Conservation (phyloP, 2,888 invertebrate genomes). For the Stenurella melanura region DNA sequence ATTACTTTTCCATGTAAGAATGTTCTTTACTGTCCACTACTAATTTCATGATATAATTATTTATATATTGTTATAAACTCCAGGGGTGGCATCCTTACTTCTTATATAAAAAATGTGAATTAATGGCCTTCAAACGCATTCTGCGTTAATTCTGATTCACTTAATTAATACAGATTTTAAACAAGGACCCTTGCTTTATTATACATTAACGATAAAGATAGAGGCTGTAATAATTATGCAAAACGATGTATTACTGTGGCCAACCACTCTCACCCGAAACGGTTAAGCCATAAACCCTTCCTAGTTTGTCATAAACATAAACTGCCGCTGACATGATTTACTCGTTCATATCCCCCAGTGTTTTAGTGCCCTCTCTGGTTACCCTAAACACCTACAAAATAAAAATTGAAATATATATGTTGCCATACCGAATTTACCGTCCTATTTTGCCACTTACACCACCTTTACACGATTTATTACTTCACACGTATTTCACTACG, state of each 20-base stretch:
- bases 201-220: conserved; percentile 2
- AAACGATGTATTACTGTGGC: conserved; percentile 18
- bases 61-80: no score
- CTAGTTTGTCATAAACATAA: conserved; percentile 42
- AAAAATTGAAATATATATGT: conserved; percentile 27
- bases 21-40: no score
- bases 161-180: conserved; percentile 3
- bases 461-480: not conserved
- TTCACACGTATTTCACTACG: not conserved
- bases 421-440: not conserved
- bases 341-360: conserved; percentile 23
- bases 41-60: no score
- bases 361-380: conserved; percentile 35
- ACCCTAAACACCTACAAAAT: conserved; percentile 29
- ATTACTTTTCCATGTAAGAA: no score
- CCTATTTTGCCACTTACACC: not conserved
- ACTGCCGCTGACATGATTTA: conserved; percentile 45
- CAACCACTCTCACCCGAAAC: conserved; percentile 26
- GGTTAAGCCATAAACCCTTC: conserved; percentile 21
- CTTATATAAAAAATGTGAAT: not conserved
- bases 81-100: not conserved
- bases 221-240: conserved; percentile 18
- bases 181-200: not conserved
- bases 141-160: not conserved
- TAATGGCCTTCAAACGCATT: not conserved